phyloP scores from a whole-genome alignment of 2,113 vertebrate genomes.

The Scartelaos histophorus region DNA sequence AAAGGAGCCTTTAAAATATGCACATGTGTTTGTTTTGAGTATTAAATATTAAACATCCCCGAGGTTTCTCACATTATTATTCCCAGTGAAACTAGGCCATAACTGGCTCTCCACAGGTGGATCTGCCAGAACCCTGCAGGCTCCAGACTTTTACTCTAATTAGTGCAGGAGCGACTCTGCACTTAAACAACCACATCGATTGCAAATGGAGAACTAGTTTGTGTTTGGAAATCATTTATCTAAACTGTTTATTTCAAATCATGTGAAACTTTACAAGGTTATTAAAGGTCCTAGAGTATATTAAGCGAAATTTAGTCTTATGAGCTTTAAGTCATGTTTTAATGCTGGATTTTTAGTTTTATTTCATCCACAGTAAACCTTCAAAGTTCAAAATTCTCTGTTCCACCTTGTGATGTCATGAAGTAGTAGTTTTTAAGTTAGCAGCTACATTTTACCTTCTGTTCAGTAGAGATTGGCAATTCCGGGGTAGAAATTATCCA shows the following conservation, averaged over 20 bases:
- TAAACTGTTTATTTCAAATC: conserved; percentile 1
- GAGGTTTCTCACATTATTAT: conserved; percentile 7
- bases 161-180: background rate
- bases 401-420: no score
- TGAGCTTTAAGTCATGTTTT: no score
- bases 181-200: background rate
- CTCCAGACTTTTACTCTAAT: background rate
- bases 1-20: conserved; percentile 3
- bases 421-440: no score
- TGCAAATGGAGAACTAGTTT: background rate
- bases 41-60: conserved; percentile 8
- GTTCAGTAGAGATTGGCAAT: no score
- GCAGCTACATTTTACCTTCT: no score
- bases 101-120: conserved; percentile 4
- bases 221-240: background rate
- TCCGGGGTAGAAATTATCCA: no score
- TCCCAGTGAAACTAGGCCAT: conserved; percentile 5
- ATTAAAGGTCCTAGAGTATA: no score
- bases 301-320: no score
- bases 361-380: no score
- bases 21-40: conserved; percentile 5
- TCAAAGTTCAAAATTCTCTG: no score
- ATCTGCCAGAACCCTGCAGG: conserved; percentile 1
- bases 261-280: background rate
- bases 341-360: no score